Evolutionary conservation across 2,113 vertebrate genomes (phyloP), one percentile per base, ranked within the genome.

Genomic region (Albula glossodonta): DNA sequence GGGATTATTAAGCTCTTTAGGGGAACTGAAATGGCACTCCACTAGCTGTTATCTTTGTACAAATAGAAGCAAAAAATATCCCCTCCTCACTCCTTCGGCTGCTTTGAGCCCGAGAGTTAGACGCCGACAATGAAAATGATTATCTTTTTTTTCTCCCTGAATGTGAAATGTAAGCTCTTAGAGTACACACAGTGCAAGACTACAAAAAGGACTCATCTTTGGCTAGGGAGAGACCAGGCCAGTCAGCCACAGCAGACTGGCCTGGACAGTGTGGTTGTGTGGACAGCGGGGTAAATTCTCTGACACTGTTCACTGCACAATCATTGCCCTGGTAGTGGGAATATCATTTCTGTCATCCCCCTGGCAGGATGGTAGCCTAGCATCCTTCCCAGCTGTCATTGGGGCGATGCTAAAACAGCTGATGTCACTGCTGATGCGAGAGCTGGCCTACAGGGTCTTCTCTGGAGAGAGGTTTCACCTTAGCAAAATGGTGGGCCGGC

Each of bases 1-100:
- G 91, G 83, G 77, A 87, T 79, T 87, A 88, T 15, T 41, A 82
- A 12, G 79, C 2, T 86, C 81, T 85, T 85, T 90, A 79, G n/a
- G 85, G 57, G 74, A 88, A 83, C 78, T 86, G 57, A 87, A 91
- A 1, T 2, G 88, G 86, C 87, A 88, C 78, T 81, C 51, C 11
- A 9, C 85, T 83, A 5, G 77, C 85, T 86, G 9, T 81, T 91
- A 89, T 74, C 82, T 84, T 84, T 60, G 70, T 57, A 49, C 74
- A 89, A 89, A 84, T 51, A 83, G 87, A 80, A 22, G 83, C 17
- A 9, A 10, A 83, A 12, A 82, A 25, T 56, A 9, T 15, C 22
- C 22, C 41, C 41, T 50, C n/a, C 78, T 52, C 53, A 82, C 86
- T 86, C 83, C 77, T 81, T 89, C 86, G 74, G 70, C 85, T 79